Percentiles rank a stretch among this genome's conserved stretches.
phyloP scores from a whole-genome alignment of 2,888 invertebrate genomes.

The Polydrusus pterygomalis region DNA sequence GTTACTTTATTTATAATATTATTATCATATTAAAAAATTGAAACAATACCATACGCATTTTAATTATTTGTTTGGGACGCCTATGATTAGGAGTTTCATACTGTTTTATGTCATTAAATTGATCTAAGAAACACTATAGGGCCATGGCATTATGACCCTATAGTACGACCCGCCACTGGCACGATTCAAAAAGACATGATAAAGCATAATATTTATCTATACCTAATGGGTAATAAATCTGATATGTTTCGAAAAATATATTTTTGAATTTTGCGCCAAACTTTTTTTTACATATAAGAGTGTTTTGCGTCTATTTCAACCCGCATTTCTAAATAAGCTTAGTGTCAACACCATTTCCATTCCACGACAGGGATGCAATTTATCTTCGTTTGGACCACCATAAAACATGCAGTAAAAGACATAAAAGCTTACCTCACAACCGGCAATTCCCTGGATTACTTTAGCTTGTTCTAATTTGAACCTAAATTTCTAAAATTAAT shows the following conservation, averaged over 20 bases:
- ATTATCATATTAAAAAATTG: too few species aligned
- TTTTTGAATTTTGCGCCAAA: background rate
- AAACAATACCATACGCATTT: too few species aligned
- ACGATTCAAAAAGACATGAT: too few species aligned
- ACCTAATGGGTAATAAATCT: too few species aligned
- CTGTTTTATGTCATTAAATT: too few species aligned
- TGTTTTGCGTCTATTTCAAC: conserved; percentile 3
- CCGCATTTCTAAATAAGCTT: conserved; percentile 13
- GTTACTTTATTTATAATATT: too few species aligned
- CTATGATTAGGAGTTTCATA: too few species aligned
- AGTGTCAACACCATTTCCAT: conserved; percentile 26
- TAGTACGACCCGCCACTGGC: too few species aligned
- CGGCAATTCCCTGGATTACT: conserved; percentile 20
- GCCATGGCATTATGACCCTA: too few species aligned
- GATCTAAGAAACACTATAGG: too few species aligned
- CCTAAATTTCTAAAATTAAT: conserved; percentile 12
- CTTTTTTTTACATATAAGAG: conserved; percentile 3
- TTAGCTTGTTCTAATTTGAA: conserved; percentile 22
- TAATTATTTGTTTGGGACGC: too few species aligned
- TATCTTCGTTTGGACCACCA: conserved; percentile 25
- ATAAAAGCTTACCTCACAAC: conserved; percentile 21
- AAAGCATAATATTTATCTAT: too few species aligned
- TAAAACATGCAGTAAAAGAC: conserved; percentile 29
- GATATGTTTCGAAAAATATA: background rate
- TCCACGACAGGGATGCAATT: conserved; percentile 10